Percentiles rank a stretch among this genome's conserved stretches.
These are phyloP conservation scores for Oryzias sinensis DNA, from an alignment of 2,797 vertebrate genomes.

Conservation along the genomic window DNA sequence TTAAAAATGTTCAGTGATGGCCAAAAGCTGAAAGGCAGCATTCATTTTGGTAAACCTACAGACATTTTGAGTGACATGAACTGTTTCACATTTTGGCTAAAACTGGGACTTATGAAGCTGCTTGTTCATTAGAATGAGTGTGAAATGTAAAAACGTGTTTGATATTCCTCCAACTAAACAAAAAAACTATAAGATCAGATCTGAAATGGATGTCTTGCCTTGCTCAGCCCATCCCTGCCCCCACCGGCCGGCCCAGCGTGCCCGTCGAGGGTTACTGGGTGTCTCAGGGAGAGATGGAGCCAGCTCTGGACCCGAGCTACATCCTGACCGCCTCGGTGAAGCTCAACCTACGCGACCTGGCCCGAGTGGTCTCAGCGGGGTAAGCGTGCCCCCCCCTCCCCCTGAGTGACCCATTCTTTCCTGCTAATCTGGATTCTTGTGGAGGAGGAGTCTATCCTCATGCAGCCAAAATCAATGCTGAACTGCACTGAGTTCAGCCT, in stretches of 20 bases:
- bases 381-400: constrained; percentile 62
- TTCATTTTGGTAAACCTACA: too few species aligned
- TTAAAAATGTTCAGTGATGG: neutral
- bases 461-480: too few species aligned
- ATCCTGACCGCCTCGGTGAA: constrained; percentile 92
- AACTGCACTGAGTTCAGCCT: too few species aligned
- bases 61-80: too few species aligned
- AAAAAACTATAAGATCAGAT: neutral
- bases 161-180: neutral
- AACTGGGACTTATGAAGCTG: too few species aligned
- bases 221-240: constrained; percentile 87
- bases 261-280: constrained; percentile 95
- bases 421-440: too few species aligned
- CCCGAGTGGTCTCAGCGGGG: constrained; percentile 92
- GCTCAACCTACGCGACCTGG: constrained; percentile 91
- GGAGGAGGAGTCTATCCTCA: too few species aligned
- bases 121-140: too few species aligned
- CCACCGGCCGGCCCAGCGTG: constrained; percentile 77
- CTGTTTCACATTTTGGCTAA: too few species aligned
- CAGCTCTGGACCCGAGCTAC: constrained; percentile 85
- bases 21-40: too few species aligned
- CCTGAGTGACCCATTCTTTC: too few species aligned
- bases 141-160: too few species aligned
- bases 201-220: neutral
- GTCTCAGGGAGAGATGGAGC: constrained; percentile 87